These are phyloP conservation scores for Morone chrysops DNA, from an alignment of 2,113 vertebrate species.

Conservation along the genomic window DNA sequence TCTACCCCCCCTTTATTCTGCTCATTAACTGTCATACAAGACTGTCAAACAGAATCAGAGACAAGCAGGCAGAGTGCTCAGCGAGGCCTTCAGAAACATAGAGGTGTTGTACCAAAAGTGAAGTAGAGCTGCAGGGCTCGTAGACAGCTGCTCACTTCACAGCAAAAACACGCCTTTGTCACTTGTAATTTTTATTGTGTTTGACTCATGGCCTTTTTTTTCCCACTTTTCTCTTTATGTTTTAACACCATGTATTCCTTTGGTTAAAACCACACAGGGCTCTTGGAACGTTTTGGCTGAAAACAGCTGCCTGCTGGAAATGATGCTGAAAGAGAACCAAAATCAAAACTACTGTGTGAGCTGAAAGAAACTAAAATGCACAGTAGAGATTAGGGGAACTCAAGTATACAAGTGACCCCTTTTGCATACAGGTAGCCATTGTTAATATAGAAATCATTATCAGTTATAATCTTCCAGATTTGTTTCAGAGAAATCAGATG, in stretches of 20 bases:
- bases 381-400: too few relatives aligned
- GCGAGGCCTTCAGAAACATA: constrained; percentile 4
- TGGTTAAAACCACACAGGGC: too few relatives aligned
- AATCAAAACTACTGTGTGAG: too few relatives aligned
- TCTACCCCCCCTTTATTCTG: constrained; percentile 20
- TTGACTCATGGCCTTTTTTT: background rate
- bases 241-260: background rate
- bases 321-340: too few relatives aligned
- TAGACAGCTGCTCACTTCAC: constrained; percentile 52
- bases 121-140: constrained; percentile 34
- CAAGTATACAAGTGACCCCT: background rate
- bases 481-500: too few relatives aligned
- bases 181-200: background rate
- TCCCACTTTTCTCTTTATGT: background rate
- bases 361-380: too few relatives aligned
- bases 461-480: too few relatives aligned
- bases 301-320: too few relatives aligned
- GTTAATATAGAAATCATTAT: too few relatives aligned
- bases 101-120: constrained; percentile 32
- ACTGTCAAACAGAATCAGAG: constrained; percentile 63
- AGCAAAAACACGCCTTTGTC: background rate
- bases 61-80: constrained; percentile 22
- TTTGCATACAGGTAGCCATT: background rate
- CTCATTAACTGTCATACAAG: constrained; percentile 58
- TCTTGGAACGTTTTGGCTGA: too few relatives aligned